A percentile compares a stretch with the other conserved stretches of the same genome.
These are phyloP conservation scores for Malurus alboscapulatus DNA, from an alignment of 2,113 vertebrate genomes.

Conservation along the genomic window DNA sequence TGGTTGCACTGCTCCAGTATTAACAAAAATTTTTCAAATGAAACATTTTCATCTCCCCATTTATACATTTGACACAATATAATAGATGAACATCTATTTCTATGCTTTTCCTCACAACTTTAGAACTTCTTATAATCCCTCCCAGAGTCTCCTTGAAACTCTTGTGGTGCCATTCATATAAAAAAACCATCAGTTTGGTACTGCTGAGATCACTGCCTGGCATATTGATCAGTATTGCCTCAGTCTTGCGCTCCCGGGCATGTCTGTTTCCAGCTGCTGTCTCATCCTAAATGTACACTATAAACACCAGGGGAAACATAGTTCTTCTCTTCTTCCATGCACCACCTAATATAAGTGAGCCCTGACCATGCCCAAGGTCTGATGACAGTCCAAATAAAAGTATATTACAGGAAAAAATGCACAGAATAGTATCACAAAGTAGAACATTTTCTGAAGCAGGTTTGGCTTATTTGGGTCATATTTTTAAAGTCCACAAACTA, in stretches of 20 bases:
- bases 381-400: background rate
- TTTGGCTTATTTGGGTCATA: background rate
- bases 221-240: background rate
- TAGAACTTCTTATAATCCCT: background rate
- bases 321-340: background rate
- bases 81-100: background rate
- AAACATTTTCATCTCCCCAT: background rate
- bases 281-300: background rate
- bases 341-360: background rate
- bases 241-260: background rate
- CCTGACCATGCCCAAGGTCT: background rate
- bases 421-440: background rate
- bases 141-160: background rate
- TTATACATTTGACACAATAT: background rate
- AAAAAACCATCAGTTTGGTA: background rate
- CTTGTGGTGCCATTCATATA: background rate
- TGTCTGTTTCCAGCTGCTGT: background rate
- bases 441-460: background rate
- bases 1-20: background rate
- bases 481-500: background rate
- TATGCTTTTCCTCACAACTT: background rate
- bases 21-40: background rate
- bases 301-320: background rate
- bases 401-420: background rate
- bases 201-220: background rate